Percentiles rank a stretch among this genome's conserved stretches.
Conservation (phyloP, 2,113 vertebrate genomes). For the Stigmatopora argus region DNA sequence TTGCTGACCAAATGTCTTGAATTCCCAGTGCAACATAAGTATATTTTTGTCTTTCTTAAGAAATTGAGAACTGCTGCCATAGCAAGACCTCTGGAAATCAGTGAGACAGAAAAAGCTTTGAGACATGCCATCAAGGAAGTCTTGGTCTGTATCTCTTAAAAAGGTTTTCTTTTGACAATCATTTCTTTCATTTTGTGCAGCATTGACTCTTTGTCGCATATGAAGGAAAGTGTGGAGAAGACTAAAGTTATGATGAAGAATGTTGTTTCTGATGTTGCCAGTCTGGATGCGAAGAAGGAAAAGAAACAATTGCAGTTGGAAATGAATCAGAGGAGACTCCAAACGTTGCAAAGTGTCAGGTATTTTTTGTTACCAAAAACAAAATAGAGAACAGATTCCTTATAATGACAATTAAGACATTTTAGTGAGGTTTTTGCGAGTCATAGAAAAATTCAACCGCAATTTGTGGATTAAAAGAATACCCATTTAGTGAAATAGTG, state of each 20-base stretch:
- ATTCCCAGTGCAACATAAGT: background rate
- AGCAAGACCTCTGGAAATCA: slow-evolving; percentile 89
- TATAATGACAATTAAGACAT: background rate
- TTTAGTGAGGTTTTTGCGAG: background rate
- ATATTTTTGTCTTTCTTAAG: slow-evolving; percentile 33
- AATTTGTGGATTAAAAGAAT: background rate
- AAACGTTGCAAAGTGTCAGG: slow-evolving; percentile 90
- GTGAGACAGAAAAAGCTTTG: slow-evolving; percentile 85
- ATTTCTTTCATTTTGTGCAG: background rate
- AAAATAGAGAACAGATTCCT: too few relatives aligned
- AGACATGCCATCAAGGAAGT: slow-evolving; percentile 80
- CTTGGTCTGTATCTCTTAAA: slow-evolving; percentile 70
- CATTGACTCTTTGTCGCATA: background rate
- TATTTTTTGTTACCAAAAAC: slow-evolving; percentile 41
- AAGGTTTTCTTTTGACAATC: background rate
- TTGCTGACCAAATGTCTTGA: background rate
- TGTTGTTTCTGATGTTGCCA: slow-evolving; percentile 84
- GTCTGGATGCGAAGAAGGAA: slow-evolving; percentile 87
- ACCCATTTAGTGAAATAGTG: background rate
- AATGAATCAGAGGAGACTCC: slow-evolving; percentile 86
- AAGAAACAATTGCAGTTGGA: slow-evolving; percentile 90
- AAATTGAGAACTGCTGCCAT: slow-evolving; percentile 86
- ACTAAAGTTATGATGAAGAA: slow-evolving; percentile 87
- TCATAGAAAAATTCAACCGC: background rate
- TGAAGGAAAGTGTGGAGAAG: slow-evolving; percentile 82